These are phyloP conservation scores for Anarrhichthys ocellatus DNA, from an alignment of 2,113 vertebrate genomes.

Conservation along the genomic window DNA sequence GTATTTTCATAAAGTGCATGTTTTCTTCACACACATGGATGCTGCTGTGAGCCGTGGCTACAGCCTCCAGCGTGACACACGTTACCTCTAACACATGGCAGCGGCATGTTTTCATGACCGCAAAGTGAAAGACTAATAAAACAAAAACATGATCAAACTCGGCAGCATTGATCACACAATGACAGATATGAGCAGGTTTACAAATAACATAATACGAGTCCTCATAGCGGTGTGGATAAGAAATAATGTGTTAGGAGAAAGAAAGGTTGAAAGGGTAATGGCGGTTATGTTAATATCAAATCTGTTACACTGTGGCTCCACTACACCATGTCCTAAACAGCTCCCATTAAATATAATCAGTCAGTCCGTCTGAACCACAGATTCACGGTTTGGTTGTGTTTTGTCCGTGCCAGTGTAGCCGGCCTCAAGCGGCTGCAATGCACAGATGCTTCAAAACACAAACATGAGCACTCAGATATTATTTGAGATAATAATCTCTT, in stretches of 20 bases:
- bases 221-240: not conserved
- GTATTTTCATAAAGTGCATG: slow-evolving; percentile 1
- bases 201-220: slow-evolving; percentile 9
- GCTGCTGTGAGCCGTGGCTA: slow-evolving; percentile 10
- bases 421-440: slow-evolving; percentile 15
- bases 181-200: not conserved
- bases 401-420: not conserved
- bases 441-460: slow-evolving; percentile 18
- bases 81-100: not conserved
- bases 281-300: slow-evolving; percentile 1
- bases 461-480: not conserved
- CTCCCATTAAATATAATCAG: not conserved
- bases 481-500: not conserved
- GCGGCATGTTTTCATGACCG: not conserved
- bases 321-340: not conserved
- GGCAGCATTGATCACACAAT: not conserved
- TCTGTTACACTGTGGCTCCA: not conserved
- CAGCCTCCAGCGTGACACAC: not conserved
- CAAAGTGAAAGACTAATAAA: slow-evolving; percentile 28
- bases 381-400: slow-evolving; percentile 15
- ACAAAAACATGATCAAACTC: slow-evolving; percentile 10
- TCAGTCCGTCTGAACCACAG: slow-evolving; percentile 7
- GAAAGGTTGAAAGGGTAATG: not conserved
- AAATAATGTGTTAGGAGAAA: not conserved
- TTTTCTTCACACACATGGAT: slow-evolving; percentile 20